Base-by-base conservation (phyloP, 2,113 vertebrate species). In the Rhinichthys klamathensis region DNA sequence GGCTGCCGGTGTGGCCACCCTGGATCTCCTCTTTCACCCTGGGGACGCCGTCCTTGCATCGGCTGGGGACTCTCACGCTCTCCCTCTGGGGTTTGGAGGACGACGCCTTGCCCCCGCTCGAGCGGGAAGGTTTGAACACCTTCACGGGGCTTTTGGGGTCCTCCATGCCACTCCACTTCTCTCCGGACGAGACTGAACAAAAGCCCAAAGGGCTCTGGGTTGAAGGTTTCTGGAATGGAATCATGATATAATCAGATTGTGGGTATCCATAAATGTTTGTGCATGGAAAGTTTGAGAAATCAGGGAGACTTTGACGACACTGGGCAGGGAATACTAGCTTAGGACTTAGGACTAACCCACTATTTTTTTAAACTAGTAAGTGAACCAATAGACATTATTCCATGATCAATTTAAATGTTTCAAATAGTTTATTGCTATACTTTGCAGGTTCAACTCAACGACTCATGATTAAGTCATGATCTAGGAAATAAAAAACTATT, bases 111-210 rank as follows among this genome's bases (percentile, higher is more conserved):
- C 92, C 91, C 91, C 93, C 96, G 79, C 91, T 94, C 90, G 97
- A 84, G 85, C 92, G 95, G 88, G 93, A 91, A 85, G 93, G 93
- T 93, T 95, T 98, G 90, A 95, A 94, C 80, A 94, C 89, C 94
- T 96, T 97, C 87, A 94, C 94, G 87, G 96, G 94, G 93, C 93
- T 96, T 92, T 87, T 93, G 89, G 94, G 92, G 85, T 96, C 96
- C 91, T 98, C 97, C 97, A 99, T 99, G 94, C 83, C 92, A 94
- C 86, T 92, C 46, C 80, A 35, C 41, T 80, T 76, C 88, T 85
- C 86, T 72, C 82, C 74, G 79, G 89, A 88, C 90, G 90, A 85
- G 92, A 92, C 90, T 91, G 86, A 87, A 77, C 84, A 83, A 82
- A 41, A 67, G 72, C 12, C 90, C 75, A 86, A 90, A 63, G 84